Evolutionary conservation across 2,888 invertebrate species (phyloP).

Genomic region (Argynnis bischoffii): DNA sequence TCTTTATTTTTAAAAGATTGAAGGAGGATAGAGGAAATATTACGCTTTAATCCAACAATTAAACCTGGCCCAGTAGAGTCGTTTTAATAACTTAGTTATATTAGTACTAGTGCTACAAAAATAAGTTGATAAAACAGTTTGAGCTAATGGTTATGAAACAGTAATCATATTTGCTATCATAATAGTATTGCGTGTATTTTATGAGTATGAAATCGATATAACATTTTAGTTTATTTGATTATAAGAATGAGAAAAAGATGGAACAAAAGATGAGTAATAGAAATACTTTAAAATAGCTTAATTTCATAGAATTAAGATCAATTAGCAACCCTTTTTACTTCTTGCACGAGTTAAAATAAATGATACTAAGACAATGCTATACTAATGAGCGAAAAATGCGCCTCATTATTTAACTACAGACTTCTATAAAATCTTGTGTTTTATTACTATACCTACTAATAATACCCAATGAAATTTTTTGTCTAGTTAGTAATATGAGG

Average conservation of each 20-base stretch:
- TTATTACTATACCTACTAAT: too few species aligned
- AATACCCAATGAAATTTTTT: too few species aligned
- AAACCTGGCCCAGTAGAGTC: too few species aligned
- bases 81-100: background rate
- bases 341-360: constrained; percentile 66
- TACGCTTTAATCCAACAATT: too few species aligned
- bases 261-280: too few species aligned
- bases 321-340: constrained; percentile 53
- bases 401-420: constrained; percentile 61
- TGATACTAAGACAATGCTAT: constrained; percentile 67
- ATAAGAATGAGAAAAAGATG: background rate
- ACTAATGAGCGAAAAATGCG: constrained; percentile 63
- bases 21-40: too few species aligned
- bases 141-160: constrained; percentile 8
- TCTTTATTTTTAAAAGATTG: too few species aligned
- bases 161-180: constrained; percentile 16
- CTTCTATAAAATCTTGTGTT: too few species aligned
- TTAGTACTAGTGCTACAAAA: background rate
- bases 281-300: background rate
- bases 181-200: constrained; percentile 17
- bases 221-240: background rate
- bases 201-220: constrained; percentile 17
- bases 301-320: constrained; percentile 5
- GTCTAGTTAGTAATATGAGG: too few species aligned
- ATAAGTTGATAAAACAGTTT: background rate